phyloP scores from a whole-genome alignment of 1,140 invertebrate species.

The Apis mellifera region DNA sequence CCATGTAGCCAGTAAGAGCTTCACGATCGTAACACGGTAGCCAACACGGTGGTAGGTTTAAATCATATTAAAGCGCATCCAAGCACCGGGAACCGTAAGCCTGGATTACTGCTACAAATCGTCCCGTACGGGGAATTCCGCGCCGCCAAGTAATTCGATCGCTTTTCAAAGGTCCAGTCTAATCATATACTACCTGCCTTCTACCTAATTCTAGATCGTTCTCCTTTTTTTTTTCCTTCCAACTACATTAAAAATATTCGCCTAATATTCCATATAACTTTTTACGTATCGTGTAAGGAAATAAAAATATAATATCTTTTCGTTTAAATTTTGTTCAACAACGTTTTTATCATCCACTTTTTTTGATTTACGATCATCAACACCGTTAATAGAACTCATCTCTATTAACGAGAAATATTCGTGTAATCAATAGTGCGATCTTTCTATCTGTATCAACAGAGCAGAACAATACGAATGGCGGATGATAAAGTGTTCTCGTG shows the following conservation, averaged over 20 bases:
- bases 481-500: constrained; percentile 60
- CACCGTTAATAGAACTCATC: background rate
- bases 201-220: background rate
- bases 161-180: constrained; percentile 24
- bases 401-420: background rate
- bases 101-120: constrained; percentile 58
- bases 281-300: background rate
- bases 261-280: no score
- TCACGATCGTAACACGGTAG: constrained; percentile 64
- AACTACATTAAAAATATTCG: no score
- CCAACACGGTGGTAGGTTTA: constrained; percentile 62
- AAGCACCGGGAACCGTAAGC: constrained; percentile 56
- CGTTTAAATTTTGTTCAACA: background rate
- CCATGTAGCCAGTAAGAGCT: constrained; percentile 36
- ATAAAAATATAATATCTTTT: background rate
- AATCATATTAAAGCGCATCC: constrained; percentile 68
- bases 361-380: background rate
- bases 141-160: constrained; percentile 54
- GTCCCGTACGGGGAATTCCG: constrained; percentile 52
- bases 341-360: background rate
- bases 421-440: background rate
- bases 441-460: constrained; percentile 27
- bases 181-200: background rate
- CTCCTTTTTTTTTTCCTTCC: background rate
- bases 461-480: constrained; percentile 27